These are phyloP conservation scores for Tanypteryx hageni DNA, from an alignment of 2,888 invertebrate genomes.

Conservation along the genomic window DNA sequence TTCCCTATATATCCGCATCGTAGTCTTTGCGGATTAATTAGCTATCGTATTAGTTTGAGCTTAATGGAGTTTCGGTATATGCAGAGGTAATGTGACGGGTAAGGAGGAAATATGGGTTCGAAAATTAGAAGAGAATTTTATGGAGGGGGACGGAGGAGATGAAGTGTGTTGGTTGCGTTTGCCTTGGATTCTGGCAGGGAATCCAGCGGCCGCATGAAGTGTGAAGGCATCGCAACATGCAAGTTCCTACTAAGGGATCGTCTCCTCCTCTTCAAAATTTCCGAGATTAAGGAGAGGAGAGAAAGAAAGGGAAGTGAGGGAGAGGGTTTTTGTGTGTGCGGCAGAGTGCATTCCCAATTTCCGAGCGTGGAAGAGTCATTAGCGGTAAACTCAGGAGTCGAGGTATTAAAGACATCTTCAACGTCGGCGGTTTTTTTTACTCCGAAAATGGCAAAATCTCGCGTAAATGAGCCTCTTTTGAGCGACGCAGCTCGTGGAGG, in stretches of 20 bases:
- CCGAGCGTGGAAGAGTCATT: constrained; percentile 24
- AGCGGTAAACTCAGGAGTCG: constrained; percentile 4
- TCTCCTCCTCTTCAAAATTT: background rate
- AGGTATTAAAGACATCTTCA: constrained; percentile 18
- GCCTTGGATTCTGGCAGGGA: background rate
- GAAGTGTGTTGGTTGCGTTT: background rate
- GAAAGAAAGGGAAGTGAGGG: background rate
- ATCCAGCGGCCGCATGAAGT: background rate
- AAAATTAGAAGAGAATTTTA: background rate
- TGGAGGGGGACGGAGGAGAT: background rate
- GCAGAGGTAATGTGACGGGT: background rate
- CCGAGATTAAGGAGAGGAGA: background rate
- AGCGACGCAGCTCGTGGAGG: no score
- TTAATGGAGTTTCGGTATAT: constrained; percentile 8
- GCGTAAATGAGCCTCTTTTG: background rate
- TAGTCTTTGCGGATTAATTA: background rate
- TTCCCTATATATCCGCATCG: background rate
- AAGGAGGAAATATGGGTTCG: background rate
- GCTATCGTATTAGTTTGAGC: constrained; percentile 48
- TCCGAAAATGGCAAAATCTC: background rate
- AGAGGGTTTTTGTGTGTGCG: background rate
- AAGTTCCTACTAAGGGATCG: background rate
- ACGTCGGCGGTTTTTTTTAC: background rate
- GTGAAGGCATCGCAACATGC: background rate
- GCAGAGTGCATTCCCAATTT: constrained; percentile 23